A percentile compares a stretch with the other conserved stretches of the same genome.
Conservation (phyloP, 2,113 vertebrate species). For the Perca schrenkii region DNA sequence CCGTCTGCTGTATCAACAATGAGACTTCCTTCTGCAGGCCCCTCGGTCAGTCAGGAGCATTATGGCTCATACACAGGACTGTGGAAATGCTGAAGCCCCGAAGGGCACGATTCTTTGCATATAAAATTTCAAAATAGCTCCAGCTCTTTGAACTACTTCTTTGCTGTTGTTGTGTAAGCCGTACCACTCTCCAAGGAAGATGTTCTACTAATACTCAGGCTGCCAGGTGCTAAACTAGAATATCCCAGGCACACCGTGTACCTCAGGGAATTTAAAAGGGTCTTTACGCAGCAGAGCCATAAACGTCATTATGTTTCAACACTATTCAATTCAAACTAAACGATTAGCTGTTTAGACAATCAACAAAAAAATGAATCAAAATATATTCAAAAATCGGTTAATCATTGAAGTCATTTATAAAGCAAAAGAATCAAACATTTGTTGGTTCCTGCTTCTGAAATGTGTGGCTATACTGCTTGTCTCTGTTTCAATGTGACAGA, state of each 20-base stretch:
- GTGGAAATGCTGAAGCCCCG: constrained; percentile 30
- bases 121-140: constrained; percentile 50
- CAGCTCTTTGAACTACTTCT: constrained; percentile 51
- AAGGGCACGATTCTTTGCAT: constrained; percentile 5
- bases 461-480: background rate
- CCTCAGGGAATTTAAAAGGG: constrained; percentile 16
- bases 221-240: constrained; percentile 46
- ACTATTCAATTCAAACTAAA: background rate
- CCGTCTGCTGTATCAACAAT: constrained; percentile 45
- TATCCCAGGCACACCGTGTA: constrained; percentile 37
- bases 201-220: constrained; percentile 63
- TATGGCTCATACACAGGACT: constrained; percentile 22
- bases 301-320: background rate
- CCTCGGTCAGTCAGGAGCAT: constrained; percentile 30
- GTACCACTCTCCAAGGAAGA: constrained; percentile 24
- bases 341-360: background rate
- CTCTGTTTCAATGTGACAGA: background rate
- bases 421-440: too few species aligned
- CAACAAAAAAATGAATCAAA: background rate
- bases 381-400: too few species aligned
- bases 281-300: background rate
- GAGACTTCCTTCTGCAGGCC: constrained; percentile 42
- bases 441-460: background rate
- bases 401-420: too few species aligned
- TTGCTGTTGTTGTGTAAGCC: constrained; percentile 36